Base-by-base conservation (phyloP, 2,797 vertebrate species). In the Mormyrus hasselquistii region DNA sequence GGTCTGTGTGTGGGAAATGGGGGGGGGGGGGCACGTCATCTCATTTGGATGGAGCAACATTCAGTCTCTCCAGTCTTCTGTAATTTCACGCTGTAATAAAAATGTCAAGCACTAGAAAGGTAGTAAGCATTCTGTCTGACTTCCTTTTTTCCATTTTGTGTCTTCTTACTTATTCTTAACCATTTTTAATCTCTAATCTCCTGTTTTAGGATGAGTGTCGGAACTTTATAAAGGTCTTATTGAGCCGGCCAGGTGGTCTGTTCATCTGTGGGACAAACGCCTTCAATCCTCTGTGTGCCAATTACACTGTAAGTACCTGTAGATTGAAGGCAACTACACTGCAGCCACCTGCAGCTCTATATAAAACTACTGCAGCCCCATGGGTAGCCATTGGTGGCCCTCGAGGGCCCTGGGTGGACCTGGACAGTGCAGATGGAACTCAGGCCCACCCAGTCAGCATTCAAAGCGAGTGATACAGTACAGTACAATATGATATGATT, bases 211-310 rank as follows among this genome's bases (percentile, higher is more conserved):
- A 96, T 91, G 98, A 99, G 94, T 99, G 98, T 90, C 97, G 98
- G 76, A 99, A 99, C 94, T 99, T 98, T 91, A 93, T 99, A 92
- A 99, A 99, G 95, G 98, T 99, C 91, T 93, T 99, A 91, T 95
- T 99, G 92, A 96, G 96, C 89, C 95, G 97, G 50, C 96, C 97
- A 0, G 95, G 96, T 73, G 96, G 96, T 87, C 96, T 99, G 79
- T 99, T 99, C 79, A 96, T 98, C 55, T 99, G 98, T 0, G 98
- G 98, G 91, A 99, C 98, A 90, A 99, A 99, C 1, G 98, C 98
- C 91, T 99, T 99, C 95, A 99, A 99, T 93, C 98, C 98, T 0
- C 91, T 98, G 92, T 99, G 98, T 84, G 96, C 97, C 94, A 98
- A 99, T 95, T 99, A 98, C 95, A 99, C 97, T 3, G 98, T 99